A percentile compares a stretch with the other conserved stretches of the same genome.
phyloP scores from a whole-genome alignment of 2,888 invertebrate species.

The Lithosia quadra region DNA sequence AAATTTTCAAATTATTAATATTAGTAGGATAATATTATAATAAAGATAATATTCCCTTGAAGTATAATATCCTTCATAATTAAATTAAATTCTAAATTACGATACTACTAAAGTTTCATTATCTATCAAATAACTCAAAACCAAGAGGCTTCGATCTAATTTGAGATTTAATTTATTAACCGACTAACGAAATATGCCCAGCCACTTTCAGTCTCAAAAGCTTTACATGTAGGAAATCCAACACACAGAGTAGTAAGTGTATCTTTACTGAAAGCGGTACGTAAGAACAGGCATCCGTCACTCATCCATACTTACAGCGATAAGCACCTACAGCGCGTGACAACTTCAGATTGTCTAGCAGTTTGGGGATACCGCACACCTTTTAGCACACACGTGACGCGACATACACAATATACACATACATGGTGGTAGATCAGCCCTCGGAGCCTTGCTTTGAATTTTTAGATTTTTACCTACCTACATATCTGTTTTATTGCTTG shows the following conservation, averaged over 20 bases:
- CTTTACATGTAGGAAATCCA: constrained; percentile 24
- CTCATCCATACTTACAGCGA: too few relatives aligned
- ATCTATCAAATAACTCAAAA: neutral
- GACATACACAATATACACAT: too few relatives aligned
- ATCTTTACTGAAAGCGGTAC: constrained; percentile 56
- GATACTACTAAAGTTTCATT: neutral
- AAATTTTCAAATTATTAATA: too few relatives aligned
- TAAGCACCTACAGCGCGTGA: too few relatives aligned
- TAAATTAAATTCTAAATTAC: neutral
- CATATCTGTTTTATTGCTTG: too few relatives aligned
- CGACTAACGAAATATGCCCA: constrained; percentile 6
- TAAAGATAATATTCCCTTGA: neutral
- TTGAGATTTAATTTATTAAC: neutral
- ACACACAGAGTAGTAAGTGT: constrained; percentile 34
- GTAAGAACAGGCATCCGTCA: too few relatives aligned
- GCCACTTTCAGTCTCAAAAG: constrained; percentile 27
- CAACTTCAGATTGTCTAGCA: too few relatives aligned
- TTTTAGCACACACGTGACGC: too few relatives aligned
- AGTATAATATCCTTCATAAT: neutral
- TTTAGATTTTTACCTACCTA: too few relatives aligned
- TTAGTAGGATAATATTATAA: neutral
- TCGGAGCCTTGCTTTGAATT: too few relatives aligned
- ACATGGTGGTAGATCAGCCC: too few relatives aligned
- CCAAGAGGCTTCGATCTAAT: neutral
- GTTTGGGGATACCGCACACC: too few relatives aligned